phyloP scores from a whole-genome alignment of 2,113 vertebrate species.

The Gymnobelideus leadbeateri region DNA sequence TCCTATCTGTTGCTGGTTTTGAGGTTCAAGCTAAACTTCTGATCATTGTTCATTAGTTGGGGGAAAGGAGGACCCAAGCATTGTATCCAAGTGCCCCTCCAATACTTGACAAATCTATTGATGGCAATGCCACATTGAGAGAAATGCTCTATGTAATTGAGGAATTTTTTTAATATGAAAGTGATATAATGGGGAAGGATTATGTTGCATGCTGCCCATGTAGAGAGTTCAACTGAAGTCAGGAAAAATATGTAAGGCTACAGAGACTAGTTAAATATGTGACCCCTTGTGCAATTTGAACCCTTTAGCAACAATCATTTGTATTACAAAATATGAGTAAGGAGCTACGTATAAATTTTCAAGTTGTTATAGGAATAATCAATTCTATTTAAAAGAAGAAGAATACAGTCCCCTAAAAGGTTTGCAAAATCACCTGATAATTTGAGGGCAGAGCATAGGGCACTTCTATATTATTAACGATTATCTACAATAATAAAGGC shows the following conservation, averaged over 20 bases:
- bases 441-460: background rate
- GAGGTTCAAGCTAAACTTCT: background rate
- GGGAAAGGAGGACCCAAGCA: background rate
- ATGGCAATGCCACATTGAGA: background rate
- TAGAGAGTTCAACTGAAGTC: background rate
- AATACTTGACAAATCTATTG: background rate
- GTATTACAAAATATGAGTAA: too few relatives aligned
- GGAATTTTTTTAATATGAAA: background rate
- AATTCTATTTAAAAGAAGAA: too few relatives aligned
- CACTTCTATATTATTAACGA: background rate
- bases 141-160: background rate
- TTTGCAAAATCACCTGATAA: background rate
- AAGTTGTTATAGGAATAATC: too few relatives aligned
- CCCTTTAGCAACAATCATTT: too few relatives aligned
- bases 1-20: background rate
- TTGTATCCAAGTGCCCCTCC: too few relatives aligned
- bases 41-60: background rate
- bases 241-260: too few relatives aligned
- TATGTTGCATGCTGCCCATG: background rate
- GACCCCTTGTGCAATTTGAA: too few relatives aligned
- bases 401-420: background rate
- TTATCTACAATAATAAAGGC: background rate
- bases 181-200: background rate
- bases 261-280: too few relatives aligned
- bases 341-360: too few relatives aligned